A percentile compares a stretch with the other conserved stretches of the same genome.
These are phyloP conservation scores for Diacarnus erythraeanus DNA, from an alignment of 37 sponge, comb jelly and placozoan species.

Conservation along the genomic window DNA sequence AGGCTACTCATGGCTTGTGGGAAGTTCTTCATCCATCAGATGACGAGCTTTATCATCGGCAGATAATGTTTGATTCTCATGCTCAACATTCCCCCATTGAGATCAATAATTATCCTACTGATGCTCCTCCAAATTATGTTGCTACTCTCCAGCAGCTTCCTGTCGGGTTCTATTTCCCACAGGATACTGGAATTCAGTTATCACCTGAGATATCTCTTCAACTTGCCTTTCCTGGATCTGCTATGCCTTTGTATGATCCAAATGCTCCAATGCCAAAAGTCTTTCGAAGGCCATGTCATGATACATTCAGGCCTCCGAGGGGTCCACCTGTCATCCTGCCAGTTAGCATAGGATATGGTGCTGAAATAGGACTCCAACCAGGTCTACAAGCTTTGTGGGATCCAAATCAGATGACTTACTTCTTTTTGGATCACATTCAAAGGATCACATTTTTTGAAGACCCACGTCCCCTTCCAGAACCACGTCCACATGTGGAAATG, in stretches of 20 bases:
- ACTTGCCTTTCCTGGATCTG: slow-evolving; percentile 46
- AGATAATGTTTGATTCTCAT: slow-evolving; percentile 32
- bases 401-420: slow-evolving; percentile 47
- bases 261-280: slow-evolving; percentile 50
- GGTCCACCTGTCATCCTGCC: slow-evolving; percentile 75
- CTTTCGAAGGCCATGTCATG: slow-evolving; percentile 62
- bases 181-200: slow-evolving; percentile 35
- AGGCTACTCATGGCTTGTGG: slow-evolving; percentile 70
- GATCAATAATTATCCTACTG: background rate
- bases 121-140: slow-evolving; percentile 62
- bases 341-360: slow-evolving; percentile 83
- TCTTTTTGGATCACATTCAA: slow-evolving; percentile 76
- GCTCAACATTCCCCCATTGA: background rate
- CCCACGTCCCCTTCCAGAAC: slow-evolving; percentile 62
- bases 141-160: slow-evolving; percentile 64
- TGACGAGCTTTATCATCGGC: slow-evolving; percentile 57
- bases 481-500: slow-evolving; percentile 37
- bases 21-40: slow-evolving; percentile 71
- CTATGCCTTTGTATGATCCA: slow-evolving; percentile 60
- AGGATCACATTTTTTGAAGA: slow-evolving; percentile 76
- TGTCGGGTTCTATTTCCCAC: slow-evolving; percentile 68
- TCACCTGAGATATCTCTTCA: slow-evolving; percentile 19
- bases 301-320: slow-evolving; percentile 75
- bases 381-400: slow-evolving; percentile 85
- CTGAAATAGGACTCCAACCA: slow-evolving; percentile 67